Percentiles rank a stretch among this genome's conserved stretches.
Evolutionary conservation across 2,797 vertebrate species (phyloP).

Genomic region (Heteromormyrus szaboi): DNA sequence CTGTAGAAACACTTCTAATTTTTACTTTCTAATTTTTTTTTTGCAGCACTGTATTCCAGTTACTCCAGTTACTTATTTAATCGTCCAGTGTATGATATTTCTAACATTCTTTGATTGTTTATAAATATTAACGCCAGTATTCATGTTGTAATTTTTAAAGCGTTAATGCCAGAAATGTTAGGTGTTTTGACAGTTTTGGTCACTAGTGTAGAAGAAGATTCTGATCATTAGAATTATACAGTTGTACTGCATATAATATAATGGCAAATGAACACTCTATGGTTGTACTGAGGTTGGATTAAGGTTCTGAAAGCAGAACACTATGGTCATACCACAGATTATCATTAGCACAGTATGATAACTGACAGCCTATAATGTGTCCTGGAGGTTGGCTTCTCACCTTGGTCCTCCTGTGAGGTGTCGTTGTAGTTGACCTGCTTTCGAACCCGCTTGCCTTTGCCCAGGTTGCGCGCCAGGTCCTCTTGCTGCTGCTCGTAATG

Average conservation of each 20-base stretch:
- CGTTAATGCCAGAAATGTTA: neutral
- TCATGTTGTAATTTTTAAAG: neutral
- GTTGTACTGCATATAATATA: neutral
- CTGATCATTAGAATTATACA: neutral
- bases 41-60: neutral
- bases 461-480: constrained; percentile 88
- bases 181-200: neutral
- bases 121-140: neutral
- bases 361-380: neutral
- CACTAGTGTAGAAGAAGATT: neutral
- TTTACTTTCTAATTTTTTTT: neutral
- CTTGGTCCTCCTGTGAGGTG: constrained; percentile 95
- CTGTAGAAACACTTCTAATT: neutral
- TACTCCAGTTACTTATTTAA: neutral
- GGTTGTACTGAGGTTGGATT: neutral
- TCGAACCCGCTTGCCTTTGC: constrained; percentile 93
- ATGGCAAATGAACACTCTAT: neutral
- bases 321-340: neutral
- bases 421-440: constrained; percentile 99
- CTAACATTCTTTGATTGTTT: neutral
- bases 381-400: constrained; percentile 47
- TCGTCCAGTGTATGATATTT: neutral
- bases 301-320: neutral
- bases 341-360: neutral
- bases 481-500: constrained; percentile 99